A percentile compares a stretch with the other conserved stretches of the same genome.
Evolutionary conservation across 2,113 vertebrate genomes (phyloP).

Genomic region (Bombycilla garrulus): DNA sequence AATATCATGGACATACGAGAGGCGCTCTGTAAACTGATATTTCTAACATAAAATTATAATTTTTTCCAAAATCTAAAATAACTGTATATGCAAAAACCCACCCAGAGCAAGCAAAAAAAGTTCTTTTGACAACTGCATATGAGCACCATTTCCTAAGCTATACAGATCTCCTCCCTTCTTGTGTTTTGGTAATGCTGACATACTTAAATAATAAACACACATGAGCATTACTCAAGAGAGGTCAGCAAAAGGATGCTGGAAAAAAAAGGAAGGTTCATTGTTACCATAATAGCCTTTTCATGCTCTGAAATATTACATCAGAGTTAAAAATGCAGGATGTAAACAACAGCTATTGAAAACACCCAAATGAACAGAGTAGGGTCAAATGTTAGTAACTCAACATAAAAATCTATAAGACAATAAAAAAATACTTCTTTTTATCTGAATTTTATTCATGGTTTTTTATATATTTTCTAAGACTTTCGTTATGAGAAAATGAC

Average conservation of each 20-base stretch:
- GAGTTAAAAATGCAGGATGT: background rate
- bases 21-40: background rate
- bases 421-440: background rate
- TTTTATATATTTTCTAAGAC: background rate
- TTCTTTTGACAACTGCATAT: background rate
- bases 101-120: background rate
- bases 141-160: background rate
- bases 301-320: conserved; percentile 6
- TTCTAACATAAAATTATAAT: background rate
- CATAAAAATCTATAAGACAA: background rate
- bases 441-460: background rate
- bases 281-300: background rate
- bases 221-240: background rate
- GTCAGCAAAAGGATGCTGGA: conserved; percentile 1
- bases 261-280: background rate
- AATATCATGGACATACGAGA: background rate
- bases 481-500: background rate
- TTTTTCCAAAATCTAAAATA: background rate
- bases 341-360: conserved; percentile 28
- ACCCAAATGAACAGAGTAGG: background rate
- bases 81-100: background rate
- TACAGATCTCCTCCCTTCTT: background rate
- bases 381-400: background rate
- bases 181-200: background rate
- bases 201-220: background rate